phyloP scores from a whole-genome alignment of 2,888 invertebrate genomes.

The Mimumesa dahlbomi region DNA sequence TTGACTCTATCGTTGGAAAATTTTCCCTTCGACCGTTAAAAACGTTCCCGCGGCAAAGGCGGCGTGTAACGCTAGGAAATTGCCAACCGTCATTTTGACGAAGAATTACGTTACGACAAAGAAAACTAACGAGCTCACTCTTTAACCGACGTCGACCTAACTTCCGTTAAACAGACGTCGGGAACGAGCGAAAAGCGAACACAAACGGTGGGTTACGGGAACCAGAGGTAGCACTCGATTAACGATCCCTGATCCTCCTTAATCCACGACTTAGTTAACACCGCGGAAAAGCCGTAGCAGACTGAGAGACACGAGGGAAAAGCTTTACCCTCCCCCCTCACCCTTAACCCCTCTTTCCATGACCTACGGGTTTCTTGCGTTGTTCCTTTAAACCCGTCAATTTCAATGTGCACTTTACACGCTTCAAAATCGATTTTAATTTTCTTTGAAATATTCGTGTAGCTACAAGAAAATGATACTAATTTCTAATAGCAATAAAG shows the following conservation, averaged over 20 bases:
- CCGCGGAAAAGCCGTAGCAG: conserved; percentile 43
- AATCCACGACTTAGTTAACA: conserved; percentile 61
- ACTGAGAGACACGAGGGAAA: conserved; percentile 21
- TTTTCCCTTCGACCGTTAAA: too few species aligned
- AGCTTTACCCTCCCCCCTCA: conserved; percentile 7
- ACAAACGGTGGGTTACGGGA: conserved; percentile 40
- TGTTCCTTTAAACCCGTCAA: conserved; percentile 2
- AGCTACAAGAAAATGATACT: too few species aligned
- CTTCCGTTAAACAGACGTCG: conserved; percentile 39
- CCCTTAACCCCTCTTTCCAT: conserved; percentile 3
- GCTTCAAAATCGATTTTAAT: too few species aligned
- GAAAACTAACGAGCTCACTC: conserved; percentile 45
- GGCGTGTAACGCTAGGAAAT: background rate
- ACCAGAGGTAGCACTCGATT: conserved; percentile 36
- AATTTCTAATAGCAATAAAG: too few species aligned
- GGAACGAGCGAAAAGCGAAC: conserved; percentile 46
- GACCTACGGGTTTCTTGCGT: conserved; percentile 1
- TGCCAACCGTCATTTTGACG: background rate
- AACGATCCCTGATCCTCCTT: conserved; percentile 58
- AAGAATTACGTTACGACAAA: background rate
- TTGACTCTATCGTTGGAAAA: too few species aligned
- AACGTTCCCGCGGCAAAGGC: too few species aligned
- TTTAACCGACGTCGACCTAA: conserved; percentile 29
- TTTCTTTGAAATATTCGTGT: too few species aligned
- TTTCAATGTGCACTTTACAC: too few species aligned